Conservation (phyloP, 2,888 invertebrate genomes). For the Spodoptera littoralis region DNA sequence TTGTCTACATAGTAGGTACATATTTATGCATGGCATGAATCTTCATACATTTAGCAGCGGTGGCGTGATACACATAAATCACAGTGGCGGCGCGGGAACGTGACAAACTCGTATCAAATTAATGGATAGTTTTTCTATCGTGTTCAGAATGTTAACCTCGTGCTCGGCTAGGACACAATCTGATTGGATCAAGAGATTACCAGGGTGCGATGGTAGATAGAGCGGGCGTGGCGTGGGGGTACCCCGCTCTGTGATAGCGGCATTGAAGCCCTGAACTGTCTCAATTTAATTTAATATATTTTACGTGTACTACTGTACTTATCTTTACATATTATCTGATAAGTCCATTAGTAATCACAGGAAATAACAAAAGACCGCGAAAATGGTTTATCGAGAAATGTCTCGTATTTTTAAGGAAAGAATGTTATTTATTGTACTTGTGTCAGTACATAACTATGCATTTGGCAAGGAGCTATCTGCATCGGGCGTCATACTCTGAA, state of each 20-base stretch:
- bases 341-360: conserved; percentile 2
- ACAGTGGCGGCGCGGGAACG: conserved; percentile 5
- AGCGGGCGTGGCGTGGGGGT: conserved; percentile 44
- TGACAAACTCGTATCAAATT: conserved; percentile 9
- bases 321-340: conserved; percentile 22
- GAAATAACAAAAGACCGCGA: conserved; percentile 1
- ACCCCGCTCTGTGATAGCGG: conserved; percentile 26
- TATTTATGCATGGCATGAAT: conserved; percentile 2
- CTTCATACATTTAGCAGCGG: conserved; percentile 1
- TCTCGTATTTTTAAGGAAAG: neutral
- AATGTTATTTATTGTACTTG: neutral
- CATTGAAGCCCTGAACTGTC: conserved; percentile 22
- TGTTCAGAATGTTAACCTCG: conserved; percentile 58
- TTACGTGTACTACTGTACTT: conserved; percentile 21
- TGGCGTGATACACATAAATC: conserved; percentile 11
- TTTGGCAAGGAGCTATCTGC: conserved; percentile 13
- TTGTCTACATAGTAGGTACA: no score
- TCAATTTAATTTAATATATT: conserved; percentile 24
- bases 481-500: neutral
- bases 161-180: conserved; percentile 60
- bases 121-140: conserved; percentile 43
- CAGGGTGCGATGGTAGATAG: conserved; percentile 64
- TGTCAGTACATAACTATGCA: neutral
- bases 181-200: conserved; percentile 74
- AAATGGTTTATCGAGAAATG: neutral